Base-by-base conservation (phyloP, 2,888 invertebrate species). In the Lasioglossum villosulum region DNA sequence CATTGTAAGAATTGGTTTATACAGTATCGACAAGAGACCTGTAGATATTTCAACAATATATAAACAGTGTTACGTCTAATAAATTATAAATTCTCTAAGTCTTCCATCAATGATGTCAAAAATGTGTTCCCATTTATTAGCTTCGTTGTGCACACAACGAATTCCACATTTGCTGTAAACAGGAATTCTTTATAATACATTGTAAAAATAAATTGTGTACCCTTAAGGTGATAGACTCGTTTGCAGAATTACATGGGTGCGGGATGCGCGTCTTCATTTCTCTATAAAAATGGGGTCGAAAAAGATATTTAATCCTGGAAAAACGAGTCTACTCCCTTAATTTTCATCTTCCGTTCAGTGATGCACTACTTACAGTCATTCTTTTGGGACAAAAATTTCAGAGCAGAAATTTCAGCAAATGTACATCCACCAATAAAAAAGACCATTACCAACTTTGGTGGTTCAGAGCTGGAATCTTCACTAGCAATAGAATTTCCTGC, bases 361-460 rank as follows among this genome's bases (percentile, higher is more conserved):
- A 34, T 30, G 48, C 45, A 52, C 56, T 80, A 91, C 93, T 93
- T 82, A 94, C 94, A 97, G 84, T 98, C 97, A 93, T 97, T 97
- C 93, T 97, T 97, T 89, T 97, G 97, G 19, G 97, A 97, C 34
- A 98, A 95, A 91, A 97, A 97, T 83, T 98, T 96, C 16, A 98
- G 93, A 0, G 97, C 97, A 0, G 98, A 97, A 92, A 98, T 97
- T 95, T 99, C 99, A 2, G 99, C 98, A 95, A 97, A 98, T 0
- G 99, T 99, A 94, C 99, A 98, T 0, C 99, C 99, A 6, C 99
- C 99, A 27, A 99, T 97, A 94, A 99, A 99, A 95, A 99, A 98
- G 0, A 99, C 98, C 0, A 99, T 96, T 14, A 99, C 97, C 4
- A 98, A 97, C 89, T 96, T 96, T 0, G 97, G 96, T 63, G 96